Evolutionary conservation across 92 coral and sea anemone genomes (phyloP).

Genomic region (Galaxea fascicularis): DNA sequence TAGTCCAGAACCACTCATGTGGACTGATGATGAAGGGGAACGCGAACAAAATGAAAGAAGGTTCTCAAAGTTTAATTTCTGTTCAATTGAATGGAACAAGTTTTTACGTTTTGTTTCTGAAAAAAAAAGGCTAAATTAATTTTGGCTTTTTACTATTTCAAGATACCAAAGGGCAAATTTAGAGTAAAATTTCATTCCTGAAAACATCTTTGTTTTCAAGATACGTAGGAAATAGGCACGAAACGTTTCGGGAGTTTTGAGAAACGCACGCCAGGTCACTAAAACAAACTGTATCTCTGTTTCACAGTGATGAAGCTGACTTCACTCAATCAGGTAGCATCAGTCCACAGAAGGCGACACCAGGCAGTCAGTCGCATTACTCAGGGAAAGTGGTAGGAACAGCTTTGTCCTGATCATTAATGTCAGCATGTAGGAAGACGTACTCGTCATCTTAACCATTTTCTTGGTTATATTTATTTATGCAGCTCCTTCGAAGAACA

Average conservation of each 20-base stretch:
- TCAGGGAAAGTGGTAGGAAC: constrained; percentile 40
- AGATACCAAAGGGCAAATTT: too few species aligned
- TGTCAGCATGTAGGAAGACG: not conserved
- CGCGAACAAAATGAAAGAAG: constrained; percentile 68
- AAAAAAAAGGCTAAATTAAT: not conserved
- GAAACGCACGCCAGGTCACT: too few species aligned
- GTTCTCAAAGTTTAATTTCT: not conserved
- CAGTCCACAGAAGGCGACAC: constrained; percentile 53
- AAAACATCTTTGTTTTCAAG: too few species aligned
- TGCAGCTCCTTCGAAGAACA: constrained; percentile 86
- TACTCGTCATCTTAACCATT: not conserved
- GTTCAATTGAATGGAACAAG: not conserved
- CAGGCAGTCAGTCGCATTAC: constrained; percentile 66
- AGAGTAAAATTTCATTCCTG: too few species aligned
- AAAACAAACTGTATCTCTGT: not conserved
- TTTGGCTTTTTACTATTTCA: not conserved
- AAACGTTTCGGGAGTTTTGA: too few species aligned
- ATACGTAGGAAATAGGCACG: too few species aligned
- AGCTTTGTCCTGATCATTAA: not conserved
- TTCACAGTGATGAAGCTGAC: constrained; percentile 69
- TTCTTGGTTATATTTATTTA: not conserved
- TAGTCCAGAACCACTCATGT: constrained; percentile 80
- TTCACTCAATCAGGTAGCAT: constrained; percentile 60
- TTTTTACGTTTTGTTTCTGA: not conserved
- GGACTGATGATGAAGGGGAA: constrained; percentile 87